Conservation (phyloP, 1,140 invertebrate species). For the Galleria mellonella region DNA sequence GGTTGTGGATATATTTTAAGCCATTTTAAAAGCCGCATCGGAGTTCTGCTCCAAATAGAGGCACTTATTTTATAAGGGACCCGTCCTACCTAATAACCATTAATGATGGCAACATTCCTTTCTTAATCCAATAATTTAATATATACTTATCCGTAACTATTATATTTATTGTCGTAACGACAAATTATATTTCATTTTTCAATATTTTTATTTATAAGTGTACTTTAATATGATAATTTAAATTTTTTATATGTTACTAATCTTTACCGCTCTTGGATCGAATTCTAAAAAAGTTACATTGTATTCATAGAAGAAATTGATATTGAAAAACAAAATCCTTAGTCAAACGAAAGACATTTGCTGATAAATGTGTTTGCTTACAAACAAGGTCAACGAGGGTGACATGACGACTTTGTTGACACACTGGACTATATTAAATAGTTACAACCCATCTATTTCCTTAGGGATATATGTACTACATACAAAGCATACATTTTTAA, state of each 20-base stretch:
- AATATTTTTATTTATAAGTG: too few relatives aligned
- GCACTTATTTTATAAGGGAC: conserved; percentile 4
- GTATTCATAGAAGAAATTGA: too few relatives aligned
- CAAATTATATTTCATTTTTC: too few relatives aligned
- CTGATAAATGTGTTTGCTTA: conserved; percentile 36
- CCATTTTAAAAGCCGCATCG: conserved; percentile 3
- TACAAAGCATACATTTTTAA: not conserved
- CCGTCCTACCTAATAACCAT: conserved; percentile 17
- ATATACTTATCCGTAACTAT: not conserved
- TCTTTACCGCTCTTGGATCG: too few relatives aligned
- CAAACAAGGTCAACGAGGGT: conserved; percentile 31
- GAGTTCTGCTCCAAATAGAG: conserved; percentile 4
- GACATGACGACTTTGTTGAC: conserved; percentile 16
- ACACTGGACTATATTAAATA: conserved; percentile 2
- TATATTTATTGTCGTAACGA: too few relatives aligned
- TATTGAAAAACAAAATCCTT: too few relatives aligned
- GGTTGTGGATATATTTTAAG: conserved; percentile 16
- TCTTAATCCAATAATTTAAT: conserved; percentile 7
- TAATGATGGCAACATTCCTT: conserved; percentile 18
- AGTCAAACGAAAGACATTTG: not conserved
- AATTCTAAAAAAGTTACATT: too few relatives aligned
- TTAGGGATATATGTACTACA: not conserved
- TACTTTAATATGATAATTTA: too few relatives aligned
- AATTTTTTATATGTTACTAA: too few relatives aligned
- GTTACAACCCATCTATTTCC: not conserved